phyloP scores from a whole-genome alignment of 2,113 vertebrate species.

The Cephalopholis sonnerati region DNA sequence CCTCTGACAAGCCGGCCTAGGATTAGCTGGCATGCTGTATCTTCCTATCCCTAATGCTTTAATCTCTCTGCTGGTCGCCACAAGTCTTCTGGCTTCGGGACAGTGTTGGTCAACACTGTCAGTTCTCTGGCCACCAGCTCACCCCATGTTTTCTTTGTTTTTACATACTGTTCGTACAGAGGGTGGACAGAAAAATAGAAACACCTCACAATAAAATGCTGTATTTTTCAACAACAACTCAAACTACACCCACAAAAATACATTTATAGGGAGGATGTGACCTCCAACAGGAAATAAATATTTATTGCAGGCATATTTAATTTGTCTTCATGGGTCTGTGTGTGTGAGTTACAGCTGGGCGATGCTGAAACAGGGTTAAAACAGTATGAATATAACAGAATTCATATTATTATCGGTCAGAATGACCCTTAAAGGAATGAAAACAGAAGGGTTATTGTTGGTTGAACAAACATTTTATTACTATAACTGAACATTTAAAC shows the following conservation, averaged over 20 bases:
- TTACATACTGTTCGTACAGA: not conserved
- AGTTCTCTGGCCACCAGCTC: slow-evolving; percentile 9
- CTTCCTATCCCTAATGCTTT: slow-evolving; percentile 84
- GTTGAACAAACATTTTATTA: no score
- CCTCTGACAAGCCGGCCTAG: slow-evolving; percentile 71
- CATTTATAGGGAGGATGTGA: not conserved
- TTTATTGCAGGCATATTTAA: not conserved
- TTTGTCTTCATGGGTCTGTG: not conserved
- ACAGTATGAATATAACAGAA: no score
- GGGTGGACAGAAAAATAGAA: not conserved
- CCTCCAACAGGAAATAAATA: not conserved
- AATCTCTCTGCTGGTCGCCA: slow-evolving; percentile 77
- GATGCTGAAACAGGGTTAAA: not conserved
- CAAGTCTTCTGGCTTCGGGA: slow-evolving; percentile 62
- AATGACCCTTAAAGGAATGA: no score
- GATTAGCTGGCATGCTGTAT: slow-evolving; percentile 84
- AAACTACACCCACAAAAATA: not conserved
- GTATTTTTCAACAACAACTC: not conserved
- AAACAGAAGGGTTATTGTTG: no score
- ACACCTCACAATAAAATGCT: not conserved
- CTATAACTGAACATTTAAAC: no score
- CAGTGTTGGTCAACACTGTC: slow-evolving; percentile 50
- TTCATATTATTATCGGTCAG: no score
- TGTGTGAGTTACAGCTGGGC: not conserved
- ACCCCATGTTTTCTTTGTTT: slow-evolving; percentile 4